phyloP scores from a whole-genome alignment of 1,140 invertebrate genomes.

The Drosophila kepulauana region DNA sequence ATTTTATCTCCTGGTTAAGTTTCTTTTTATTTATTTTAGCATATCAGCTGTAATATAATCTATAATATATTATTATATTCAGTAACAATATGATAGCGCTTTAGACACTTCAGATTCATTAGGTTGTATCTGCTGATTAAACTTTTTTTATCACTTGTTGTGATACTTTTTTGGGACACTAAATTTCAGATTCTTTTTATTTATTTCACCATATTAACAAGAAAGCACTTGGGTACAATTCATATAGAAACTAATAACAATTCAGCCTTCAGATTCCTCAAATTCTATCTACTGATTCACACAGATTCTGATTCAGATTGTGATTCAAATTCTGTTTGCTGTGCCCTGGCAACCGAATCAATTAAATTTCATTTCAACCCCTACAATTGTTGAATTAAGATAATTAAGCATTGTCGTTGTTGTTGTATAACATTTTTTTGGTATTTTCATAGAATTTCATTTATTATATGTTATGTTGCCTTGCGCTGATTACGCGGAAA shows the following conservation, averaged over 20 bases:
- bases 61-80: too few species aligned
- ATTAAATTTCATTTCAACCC: conserved; percentile 21
- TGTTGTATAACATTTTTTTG: neutral
- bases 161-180: neutral
- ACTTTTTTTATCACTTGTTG: too few species aligned
- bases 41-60: too few species aligned
- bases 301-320: too few species aligned
- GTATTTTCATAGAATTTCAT: conserved; percentile 14
- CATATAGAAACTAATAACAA: too few species aligned
- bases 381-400: conserved; percentile 5
- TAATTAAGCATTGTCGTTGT: conserved; percentile 11
- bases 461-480: conserved; percentile 13
- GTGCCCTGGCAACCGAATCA: conserved; percentile 5
- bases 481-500: neutral
- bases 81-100: too few species aligned
- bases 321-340: neutral
- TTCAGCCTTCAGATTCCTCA: too few species aligned
- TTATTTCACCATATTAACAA: too few species aligned
- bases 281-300: too few species aligned
- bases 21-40: neutral
- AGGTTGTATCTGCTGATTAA: too few species aligned
- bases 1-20: neutral
- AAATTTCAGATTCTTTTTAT: conserved; percentile 1
- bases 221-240: too few species aligned
- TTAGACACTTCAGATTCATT: too few species aligned